These are phyloP conservation scores for Sebastolobus altivelis DNA, from an alignment of 2,797 vertebrate genomes.

Conservation along the genomic window DNA sequence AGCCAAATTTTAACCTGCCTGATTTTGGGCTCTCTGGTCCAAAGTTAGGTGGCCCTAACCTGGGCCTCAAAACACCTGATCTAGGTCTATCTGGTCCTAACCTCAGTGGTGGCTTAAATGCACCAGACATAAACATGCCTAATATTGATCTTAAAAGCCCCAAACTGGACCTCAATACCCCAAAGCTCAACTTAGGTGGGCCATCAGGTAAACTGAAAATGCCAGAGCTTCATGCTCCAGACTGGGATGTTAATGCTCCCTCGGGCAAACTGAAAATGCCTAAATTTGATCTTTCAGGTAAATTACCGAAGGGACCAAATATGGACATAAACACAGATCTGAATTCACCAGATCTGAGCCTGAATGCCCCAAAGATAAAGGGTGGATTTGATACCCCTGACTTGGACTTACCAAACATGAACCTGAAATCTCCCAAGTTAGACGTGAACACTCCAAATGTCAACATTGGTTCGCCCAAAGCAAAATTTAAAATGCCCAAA, in stretches of 20 bases:
- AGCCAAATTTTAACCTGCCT: not conserved
- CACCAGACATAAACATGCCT: constrained; percentile 61
- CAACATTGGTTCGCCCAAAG: constrained; percentile 59
- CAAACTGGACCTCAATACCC: constrained; percentile 47
- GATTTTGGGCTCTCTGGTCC: constrained; percentile 49
- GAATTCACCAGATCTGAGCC: constrained; percentile 53
- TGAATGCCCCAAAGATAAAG: constrained; percentile 69
- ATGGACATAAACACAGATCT: constrained; percentile 54
- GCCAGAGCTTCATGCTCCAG: constrained; percentile 51
- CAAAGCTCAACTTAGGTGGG: constrained; percentile 32
- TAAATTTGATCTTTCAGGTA: constrained; percentile 49
- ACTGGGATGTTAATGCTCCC: constrained; percentile 58
- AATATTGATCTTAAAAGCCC: constrained; percentile 37
- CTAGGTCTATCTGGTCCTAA: constrained; percentile 63
- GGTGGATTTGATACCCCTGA: constrained; percentile 56
- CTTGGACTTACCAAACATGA: constrained; percentile 40
- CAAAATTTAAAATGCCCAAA: constrained; percentile 64
- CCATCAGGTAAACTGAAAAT: constrained; percentile 69
- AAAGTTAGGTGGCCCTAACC: constrained; percentile 48
- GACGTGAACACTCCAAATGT: constrained; percentile 52
- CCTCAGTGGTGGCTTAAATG: constrained; percentile 49
- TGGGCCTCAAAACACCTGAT: constrained; percentile 53
- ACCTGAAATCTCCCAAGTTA: constrained; percentile 34
- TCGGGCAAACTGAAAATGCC: constrained; percentile 65
- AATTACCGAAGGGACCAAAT: constrained; percentile 50